Percentiles rank a stretch among this genome's conserved stretches.
Evolutionary conservation across 2,888 invertebrate genomes (phyloP).

Genomic region (Ptycholaimellus sp.): DNA sequence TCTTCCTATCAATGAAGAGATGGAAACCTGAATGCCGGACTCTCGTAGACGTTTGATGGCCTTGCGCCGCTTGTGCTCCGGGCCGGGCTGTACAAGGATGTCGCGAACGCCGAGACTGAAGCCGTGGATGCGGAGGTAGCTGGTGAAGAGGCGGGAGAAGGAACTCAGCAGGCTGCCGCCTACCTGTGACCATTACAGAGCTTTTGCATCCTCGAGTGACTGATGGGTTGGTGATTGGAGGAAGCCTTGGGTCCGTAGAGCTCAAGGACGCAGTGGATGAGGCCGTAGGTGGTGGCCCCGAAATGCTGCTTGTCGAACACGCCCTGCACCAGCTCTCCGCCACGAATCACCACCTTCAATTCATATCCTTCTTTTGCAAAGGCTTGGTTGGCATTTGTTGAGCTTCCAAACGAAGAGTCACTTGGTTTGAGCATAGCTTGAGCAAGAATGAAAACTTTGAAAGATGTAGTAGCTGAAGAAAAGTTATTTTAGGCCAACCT

Average conservation of each 20-base stretch:
- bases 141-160: conserved; percentile 70
- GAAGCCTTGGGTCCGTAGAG: conserved; percentile 69
- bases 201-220: too few species aligned
- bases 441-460: too few species aligned
- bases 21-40: conserved; percentile 12
- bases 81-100: conserved; percentile 50
- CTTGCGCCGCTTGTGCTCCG: conserved; percentile 42
- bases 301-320: conserved; percentile 87
- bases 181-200: too few species aligned
- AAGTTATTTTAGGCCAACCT: conserved; percentile 40
- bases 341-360: conserved; percentile 35
- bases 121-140: conserved; percentile 58
- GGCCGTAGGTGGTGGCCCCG: conserved; percentile 74
- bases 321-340: conserved; percentile 61
- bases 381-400: too few species aligned
- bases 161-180: conserved; percentile 60
- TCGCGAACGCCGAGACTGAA: conserved; percentile 86
- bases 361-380: too few species aligned
- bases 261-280: conserved; percentile 82
- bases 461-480: too few species aligned
- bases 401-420: too few species aligned
- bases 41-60: conserved; percentile 18
- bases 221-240: too few species aligned
- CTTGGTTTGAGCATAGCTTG: too few species aligned
- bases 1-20: not conserved